phyloP scores from a whole-genome alignment of 2,888 invertebrate species.

The Aricia artaxerxes region DNA sequence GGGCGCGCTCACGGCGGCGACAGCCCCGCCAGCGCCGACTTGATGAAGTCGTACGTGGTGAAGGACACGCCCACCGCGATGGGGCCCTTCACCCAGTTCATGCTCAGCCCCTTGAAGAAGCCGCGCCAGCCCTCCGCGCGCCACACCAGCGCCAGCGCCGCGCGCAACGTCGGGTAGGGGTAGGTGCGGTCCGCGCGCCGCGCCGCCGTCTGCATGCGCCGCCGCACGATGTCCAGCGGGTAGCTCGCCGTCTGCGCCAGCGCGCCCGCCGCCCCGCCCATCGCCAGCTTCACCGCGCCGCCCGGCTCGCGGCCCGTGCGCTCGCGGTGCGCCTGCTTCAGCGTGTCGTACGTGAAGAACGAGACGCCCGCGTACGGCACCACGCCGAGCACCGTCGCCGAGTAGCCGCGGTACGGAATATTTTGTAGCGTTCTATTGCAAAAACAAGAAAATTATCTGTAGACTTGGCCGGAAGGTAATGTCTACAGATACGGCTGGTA shows the following conservation, averaged over 20 bases:
- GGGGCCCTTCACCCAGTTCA: slow-evolving; percentile 99
- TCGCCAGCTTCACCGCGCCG: slow-evolving; percentile 84
- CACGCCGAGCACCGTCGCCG: slow-evolving; percentile 91
- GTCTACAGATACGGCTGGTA: too few species aligned
- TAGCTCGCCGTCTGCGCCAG: slow-evolving; percentile 97
- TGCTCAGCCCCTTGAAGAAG: slow-evolving; percentile 98
- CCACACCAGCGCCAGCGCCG: slow-evolving; percentile 83
- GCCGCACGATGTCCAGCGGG: slow-evolving; percentile 94
- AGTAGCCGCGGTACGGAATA: slow-evolving; percentile 63
- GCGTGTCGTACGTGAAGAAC: slow-evolving; percentile 97
- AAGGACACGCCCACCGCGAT: slow-evolving; percentile 97
- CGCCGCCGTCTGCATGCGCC: slow-evolving; percentile 82
- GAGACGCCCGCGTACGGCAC: slow-evolving; percentile 98
- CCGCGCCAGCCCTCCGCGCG: slow-evolving; percentile 91
- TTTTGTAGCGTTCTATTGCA: too few species aligned
- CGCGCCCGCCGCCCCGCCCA: slow-evolving; percentile 95
- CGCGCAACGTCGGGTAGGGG: slow-evolving; percentile 82
- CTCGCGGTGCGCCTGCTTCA: slow-evolving; percentile 87
- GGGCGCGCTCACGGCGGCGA: slow-evolving; percentile 40
- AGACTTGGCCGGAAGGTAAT: too few species aligned
- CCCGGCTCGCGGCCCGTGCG: slow-evolving; percentile 53
- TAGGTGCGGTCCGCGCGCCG: slow-evolving; percentile 66
- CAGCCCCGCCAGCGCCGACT: slow-evolving; percentile 78
- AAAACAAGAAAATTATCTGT: too few species aligned
- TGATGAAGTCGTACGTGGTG: slow-evolving; percentile 93